Base-by-base conservation (phyloP, 2,888 invertebrate genomes). In the Zele albiditarsus region DNA sequence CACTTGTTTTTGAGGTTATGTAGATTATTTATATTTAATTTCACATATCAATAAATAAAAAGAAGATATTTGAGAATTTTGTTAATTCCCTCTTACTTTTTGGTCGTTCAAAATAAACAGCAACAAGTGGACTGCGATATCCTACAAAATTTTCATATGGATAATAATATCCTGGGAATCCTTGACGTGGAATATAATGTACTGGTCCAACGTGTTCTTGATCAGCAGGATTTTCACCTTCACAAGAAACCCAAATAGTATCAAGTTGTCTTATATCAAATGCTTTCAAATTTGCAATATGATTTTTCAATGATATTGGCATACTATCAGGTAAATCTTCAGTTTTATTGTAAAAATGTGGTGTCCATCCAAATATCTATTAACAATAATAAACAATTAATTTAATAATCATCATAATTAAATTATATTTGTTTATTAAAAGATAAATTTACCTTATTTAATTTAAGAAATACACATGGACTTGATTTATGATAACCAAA, bases 211-310 rank as follows among this genome's bases (percentile, higher is more conserved):
- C 93, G 89, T 97, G 96, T 90, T 98, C 98, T 77, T 94, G 91
- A 90, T 98, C 98, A 0, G 96, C 95, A 0, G 97, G 95, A 90
- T 96, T 97, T 92, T 98, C 98, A 68, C 98, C 98, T 84, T 96
- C 94, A 89, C 98, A 99, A 4, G 96, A 95, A 14, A 99, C 93
- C 95, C 97, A 98, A 80, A 98, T 93, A 83, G 95, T 96, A 86
- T 95, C 94, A 77, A 95, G 89, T 93, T 95, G 86, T 27, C 90
- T 89, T 74, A 83, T 80, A 76, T 82, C 85, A 38, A 85, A 91
- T 84, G 87, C 89, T 83, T 90, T 92, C 81, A 91, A 90, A 57
- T 91, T 90, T 42, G 87, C 89, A 83, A 96, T 96, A 80, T 94
- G 92, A 0, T 93, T 90, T 86, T 94, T 94, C 78, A 97, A 90